Percentiles rank a stretch among this genome's conserved stretches.
These are phyloP conservation scores for Rutilus rutilus DNA, from an alignment of 2,113 vertebrate species.

Conservation along the genomic window DNA sequence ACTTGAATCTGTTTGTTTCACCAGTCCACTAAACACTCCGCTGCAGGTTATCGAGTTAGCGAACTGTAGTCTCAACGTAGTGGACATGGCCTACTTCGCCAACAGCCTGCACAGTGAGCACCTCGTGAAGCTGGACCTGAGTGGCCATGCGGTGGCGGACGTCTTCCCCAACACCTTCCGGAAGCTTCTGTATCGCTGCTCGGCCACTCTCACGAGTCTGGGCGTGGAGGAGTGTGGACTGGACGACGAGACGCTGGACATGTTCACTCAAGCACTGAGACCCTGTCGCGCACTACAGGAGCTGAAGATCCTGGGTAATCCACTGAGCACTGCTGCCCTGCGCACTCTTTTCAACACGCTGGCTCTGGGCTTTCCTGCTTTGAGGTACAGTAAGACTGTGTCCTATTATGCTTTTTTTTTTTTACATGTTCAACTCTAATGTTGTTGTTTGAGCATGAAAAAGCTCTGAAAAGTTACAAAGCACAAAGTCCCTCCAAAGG, in stretches of 20 bases:
- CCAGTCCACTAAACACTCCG: conserved; percentile 86
- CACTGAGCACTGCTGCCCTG: conserved; percentile 79
- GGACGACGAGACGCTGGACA: conserved; percentile 78
- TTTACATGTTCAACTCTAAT: too few species aligned
- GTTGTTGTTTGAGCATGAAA: too few species aligned
- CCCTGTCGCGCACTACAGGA: conserved; percentile 81
- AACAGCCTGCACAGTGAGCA: conserved; percentile 84
- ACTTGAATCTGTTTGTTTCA: conserved; percentile 47
- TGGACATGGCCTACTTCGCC: conserved; percentile 90
- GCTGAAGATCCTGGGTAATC: conserved; percentile 90
- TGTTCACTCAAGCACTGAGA: conserved; percentile 76
- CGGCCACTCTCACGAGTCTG: conserved; percentile 78
- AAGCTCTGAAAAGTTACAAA: too few species aligned
- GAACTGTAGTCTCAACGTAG: conserved; percentile 83
- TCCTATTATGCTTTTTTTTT: too few species aligned
- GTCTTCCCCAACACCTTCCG: conserved; percentile 82
- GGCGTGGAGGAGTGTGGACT: conserved; percentile 88
- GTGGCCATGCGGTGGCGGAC: conserved; percentile 82
- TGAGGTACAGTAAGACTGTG: conserved; percentile 69
- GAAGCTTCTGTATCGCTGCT: conserved; percentile 84
- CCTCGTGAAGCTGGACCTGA: conserved; percentile 86
- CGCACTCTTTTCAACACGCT: conserved; percentile 78
- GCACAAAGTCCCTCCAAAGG: too few species aligned
- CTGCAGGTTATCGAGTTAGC: conserved; percentile 86
- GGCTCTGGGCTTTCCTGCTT: conserved; percentile 72